Base-by-base conservation (phyloP, 2,113 vertebrate species). In the Oreochromis aureus region DNA sequence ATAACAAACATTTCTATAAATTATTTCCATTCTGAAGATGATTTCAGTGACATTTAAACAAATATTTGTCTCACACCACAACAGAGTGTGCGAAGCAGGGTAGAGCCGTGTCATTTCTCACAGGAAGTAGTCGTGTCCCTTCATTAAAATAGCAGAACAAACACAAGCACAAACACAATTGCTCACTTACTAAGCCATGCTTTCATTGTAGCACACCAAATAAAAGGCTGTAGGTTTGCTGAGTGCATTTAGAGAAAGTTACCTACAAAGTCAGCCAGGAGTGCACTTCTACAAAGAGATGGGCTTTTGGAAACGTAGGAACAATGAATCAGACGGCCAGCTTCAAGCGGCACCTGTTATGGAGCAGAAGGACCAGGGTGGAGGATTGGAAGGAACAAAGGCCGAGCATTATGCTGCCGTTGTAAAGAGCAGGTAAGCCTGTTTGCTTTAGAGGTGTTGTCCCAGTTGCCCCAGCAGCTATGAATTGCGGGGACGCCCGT, bases 391-490 rank as follows among this genome's bases (percentile, higher is more conserved):
- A 13, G 55, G 86, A 81, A 95, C 93, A 96, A 96, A 96, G 83
- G 90, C 91, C 22, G 48, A 84, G 93, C 78, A 93, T 94, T 93
- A 92, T 93, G 91, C 89, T 81, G 89, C 92, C 80, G 89, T 86
- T 91, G 85, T 92, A 94, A 94, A 94, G 94, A 92, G 90, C 86
- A 32, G 82, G 89, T 83, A 85, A 88, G 89, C 59, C 22, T 96
- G 95, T 96, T 96, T 96, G 96, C 95, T 96, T 96, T 95, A 63
- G 89, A 96, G 96, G 96, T 96, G 96, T 96, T 96, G 94, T 95
- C 95, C 89, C 76, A 85, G 90, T 86, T 90, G 87, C 82, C 80
- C 94, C 92, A 86, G 92, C 80, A 84, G 94, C 93, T 87, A 59
- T 82, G 93, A 82, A 91, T 93, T 86, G 93, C 87, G 5, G 86